Evolutionary conservation across 30 jellyfish, hydroid and myxozoan species (phyloP), one percentile per base, ranked within the genome.

Genomic region (Turritopsis rubra): DNA sequence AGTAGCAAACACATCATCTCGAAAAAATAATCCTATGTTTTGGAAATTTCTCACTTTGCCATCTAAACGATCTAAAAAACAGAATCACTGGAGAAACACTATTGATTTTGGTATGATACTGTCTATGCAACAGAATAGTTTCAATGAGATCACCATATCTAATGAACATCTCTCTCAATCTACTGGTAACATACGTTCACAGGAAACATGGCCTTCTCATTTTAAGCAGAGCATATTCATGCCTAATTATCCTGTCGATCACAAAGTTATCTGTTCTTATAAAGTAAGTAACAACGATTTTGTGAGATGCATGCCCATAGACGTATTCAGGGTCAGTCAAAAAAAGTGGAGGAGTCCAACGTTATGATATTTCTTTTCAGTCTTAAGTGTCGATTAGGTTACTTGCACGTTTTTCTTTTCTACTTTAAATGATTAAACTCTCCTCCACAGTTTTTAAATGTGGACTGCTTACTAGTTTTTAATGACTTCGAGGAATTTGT

Each of bases 191-290:
- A n/a, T 68, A 0, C 28, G 77, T n/a, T 27, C 17, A 27, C 30
- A n/a, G 0, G 77, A 68, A 19, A 68, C 28, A 23, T 68, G 77
- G 77, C 77, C 77, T n/a, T 27, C 16, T n/a, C 77, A 68, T 68
- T 68, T 27, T 23, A 68, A 68, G 9, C 31, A 68, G 77, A 68
- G 77, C 77, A 27, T 68, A 8, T 68, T 68, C 77, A 0, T 68
- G 77, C 77, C 77, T 0, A 68, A 68, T 22, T 68, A 68, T 68
- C 77, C 77, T 8, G 28, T 68, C 9, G 77, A 68, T 19, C 77
- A 68, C 30, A 23, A 41, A 13, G 60, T 41, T 13, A 41, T 41
- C 60, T 41, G 9, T 41, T 41, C 13, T 13, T 41, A 41, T 41
- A 41, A 41, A 41, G 60, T 41, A 41, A 41, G 60, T 41, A n/a